phyloP scores from a whole-genome alignment of 92 coral and sea anemone species.

The Palythoa heliodiscus region DNA sequence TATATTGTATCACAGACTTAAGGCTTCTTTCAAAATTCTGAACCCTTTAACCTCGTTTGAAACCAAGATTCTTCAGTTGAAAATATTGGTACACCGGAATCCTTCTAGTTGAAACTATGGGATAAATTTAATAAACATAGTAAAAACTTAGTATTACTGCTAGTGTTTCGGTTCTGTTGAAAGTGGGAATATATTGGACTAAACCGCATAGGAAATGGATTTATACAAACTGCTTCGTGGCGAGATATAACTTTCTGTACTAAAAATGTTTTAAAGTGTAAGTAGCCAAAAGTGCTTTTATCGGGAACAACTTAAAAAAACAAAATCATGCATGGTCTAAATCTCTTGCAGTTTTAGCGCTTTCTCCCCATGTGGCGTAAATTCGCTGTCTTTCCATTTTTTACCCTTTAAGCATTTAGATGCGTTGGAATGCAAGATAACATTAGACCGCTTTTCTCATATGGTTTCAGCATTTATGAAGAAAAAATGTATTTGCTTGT shows the following conservation, averaged over 20 bases:
- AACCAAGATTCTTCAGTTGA: slow-evolving; percentile 7
- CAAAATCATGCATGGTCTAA: background rate
- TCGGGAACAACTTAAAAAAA: background rate
- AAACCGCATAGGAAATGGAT: slow-evolving; percentile 25
- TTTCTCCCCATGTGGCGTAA: background rate
- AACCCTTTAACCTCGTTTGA: slow-evolving; percentile 36
- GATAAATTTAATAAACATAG: slow-evolving; percentile 18
- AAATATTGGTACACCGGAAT: slow-evolving; percentile 30
- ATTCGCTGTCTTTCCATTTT: background rate
- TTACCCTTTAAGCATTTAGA: background rate
- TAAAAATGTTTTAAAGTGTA: background rate
- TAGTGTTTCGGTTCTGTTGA: slow-evolving; percentile 26
- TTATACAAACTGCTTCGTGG: slow-evolving; percentile 20
- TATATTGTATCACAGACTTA: slow-evolving; percentile 10
- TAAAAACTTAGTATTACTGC: background rate
- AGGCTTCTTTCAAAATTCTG: slow-evolving; percentile 4
- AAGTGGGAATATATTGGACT: slow-evolving; percentile 25
- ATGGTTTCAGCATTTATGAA: background rate
- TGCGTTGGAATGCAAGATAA: slow-evolving; percentile 18
- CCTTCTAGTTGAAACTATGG: slow-evolving; percentile 9
- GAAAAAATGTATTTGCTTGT: background rate
- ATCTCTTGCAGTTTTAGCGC: background rate
- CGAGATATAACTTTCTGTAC: slow-evolving; percentile 1
- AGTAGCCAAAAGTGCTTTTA: background rate
- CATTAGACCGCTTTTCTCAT: background rate